phyloP scores from a whole-genome alignment of 2,888 invertebrate genomes.

The Nomada flava region DNA sequence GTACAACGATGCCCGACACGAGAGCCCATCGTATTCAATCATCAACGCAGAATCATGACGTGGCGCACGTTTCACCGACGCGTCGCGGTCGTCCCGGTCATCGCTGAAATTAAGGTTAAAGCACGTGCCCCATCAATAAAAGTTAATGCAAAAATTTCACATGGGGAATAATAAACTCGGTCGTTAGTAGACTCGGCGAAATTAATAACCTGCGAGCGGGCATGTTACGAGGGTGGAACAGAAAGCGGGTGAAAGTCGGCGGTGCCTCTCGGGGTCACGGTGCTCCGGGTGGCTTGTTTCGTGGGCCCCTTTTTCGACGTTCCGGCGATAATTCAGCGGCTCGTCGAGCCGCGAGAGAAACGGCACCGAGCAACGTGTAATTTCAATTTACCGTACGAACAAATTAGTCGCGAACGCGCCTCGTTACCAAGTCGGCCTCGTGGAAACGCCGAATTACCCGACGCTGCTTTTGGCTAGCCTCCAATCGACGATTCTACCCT shows the following conservation, averaged over 20 bases:
- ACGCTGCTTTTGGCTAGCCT: slow-evolving; percentile 37
- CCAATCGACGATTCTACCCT: slow-evolving; percentile 27
- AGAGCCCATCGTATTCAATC: slow-evolving; percentile 26
- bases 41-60: slow-evolving; percentile 22
- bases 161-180: slow-evolving; percentile 47
- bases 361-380: slow-evolving; percentile 68
- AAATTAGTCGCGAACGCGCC: slow-evolving; percentile 70
- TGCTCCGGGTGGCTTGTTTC: slow-evolving; percentile 34
- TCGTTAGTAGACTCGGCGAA: slow-evolving; percentile 53
- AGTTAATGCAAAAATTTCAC: slow-evolving; percentile 57
- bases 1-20: neutral
- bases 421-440: slow-evolving; percentile 60
- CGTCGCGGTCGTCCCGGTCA: neutral
- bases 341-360: slow-evolving; percentile 43
- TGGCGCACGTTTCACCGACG: slow-evolving; percentile 36
- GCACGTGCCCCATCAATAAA: slow-evolving; percentile 51
- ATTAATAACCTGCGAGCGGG: slow-evolving; percentile 62
- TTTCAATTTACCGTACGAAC: slow-evolving; percentile 76
- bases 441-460: slow-evolving; percentile 53
- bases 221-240: slow-evolving; percentile 59
- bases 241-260: slow-evolving; percentile 68
- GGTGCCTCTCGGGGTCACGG: slow-evolving; percentile 56
- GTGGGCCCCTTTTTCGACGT: slow-evolving; percentile 55
- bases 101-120: slow-evolving; percentile 52
- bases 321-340: slow-evolving; percentile 65